Percentiles rank a stretch among this genome's conserved stretches.
phyloP scores from a whole-genome alignment of 2,888 invertebrate genomes.

The Ornithoptera priamus region DNA sequence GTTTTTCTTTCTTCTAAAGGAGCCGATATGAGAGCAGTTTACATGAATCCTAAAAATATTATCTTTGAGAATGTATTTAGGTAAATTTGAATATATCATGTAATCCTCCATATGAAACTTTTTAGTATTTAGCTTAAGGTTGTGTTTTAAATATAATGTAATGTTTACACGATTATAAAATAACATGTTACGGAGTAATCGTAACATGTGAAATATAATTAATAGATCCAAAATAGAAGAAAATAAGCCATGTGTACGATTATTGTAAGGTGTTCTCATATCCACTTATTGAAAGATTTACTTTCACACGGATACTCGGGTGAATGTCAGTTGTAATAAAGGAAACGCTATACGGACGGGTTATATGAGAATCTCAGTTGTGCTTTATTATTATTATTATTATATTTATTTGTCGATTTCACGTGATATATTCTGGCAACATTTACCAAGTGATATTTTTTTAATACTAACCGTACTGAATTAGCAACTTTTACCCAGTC shows the following conservation, averaged over 20 bases:
- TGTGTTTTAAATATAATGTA: too few relatives aligned
- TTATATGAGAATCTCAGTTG: conserved; percentile 24
- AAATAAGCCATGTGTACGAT: too few relatives aligned
- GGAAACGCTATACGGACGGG: conserved; percentile 11
- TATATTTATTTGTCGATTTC: conserved; percentile 13
- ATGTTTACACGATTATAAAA: too few relatives aligned
- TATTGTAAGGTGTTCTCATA: conserved; percentile 15
- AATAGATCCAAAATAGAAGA: too few relatives aligned
- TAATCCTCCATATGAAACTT: too few relatives aligned
- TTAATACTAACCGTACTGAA: background rate
- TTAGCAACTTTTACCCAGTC: too few relatives aligned
- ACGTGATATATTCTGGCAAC: conserved; percentile 14
- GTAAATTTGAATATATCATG: too few relatives aligned
- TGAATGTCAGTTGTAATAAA: background rate
- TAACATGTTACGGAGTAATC: too few relatives aligned
- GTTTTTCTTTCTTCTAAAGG: conserved; percentile 15
- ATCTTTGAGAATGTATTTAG: too few relatives aligned
- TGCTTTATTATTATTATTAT: conserved; percentile 21
- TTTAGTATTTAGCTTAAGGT: too few relatives aligned
- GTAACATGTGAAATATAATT: too few relatives aligned
- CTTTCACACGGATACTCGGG: too few relatives aligned
- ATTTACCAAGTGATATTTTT: background rate
- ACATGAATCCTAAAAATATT: background rate
- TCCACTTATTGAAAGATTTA: conserved; percentile 1
- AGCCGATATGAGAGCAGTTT: conserved; percentile 12